phyloP scores from a whole-genome alignment of 2,113 vertebrate species.

The Corynorhinus townsendii region DNA sequence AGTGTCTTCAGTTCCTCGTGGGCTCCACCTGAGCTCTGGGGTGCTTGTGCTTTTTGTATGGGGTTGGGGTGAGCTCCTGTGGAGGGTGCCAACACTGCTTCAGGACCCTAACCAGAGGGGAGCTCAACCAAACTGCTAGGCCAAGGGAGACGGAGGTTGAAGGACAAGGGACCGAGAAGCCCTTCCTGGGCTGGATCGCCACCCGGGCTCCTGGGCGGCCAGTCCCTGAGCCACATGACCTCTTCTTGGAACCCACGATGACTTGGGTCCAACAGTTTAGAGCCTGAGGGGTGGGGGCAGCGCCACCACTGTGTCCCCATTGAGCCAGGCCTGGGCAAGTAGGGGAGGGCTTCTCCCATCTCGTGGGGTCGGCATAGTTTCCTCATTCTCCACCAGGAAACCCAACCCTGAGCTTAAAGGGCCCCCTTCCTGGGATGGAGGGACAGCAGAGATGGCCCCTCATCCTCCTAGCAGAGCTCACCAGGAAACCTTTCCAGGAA shows the following conservation, averaged over 20 bases:
- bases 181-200: background rate
- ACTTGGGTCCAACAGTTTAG: background rate
- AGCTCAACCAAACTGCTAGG: background rate
- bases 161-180: background rate
- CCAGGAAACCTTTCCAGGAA: background rate
- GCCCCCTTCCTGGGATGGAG: background rate
- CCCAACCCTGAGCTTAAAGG: background rate
- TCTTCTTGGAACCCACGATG: background rate
- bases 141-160: background rate
- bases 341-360: background rate
- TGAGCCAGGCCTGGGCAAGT: background rate
- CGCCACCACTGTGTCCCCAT: background rate
- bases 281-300: too few relatives aligned
- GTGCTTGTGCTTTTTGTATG: conserved; percentile 54
- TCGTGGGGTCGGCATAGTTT: too few relatives aligned
- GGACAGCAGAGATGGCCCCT: background rate
- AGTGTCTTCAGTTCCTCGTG: background rate
- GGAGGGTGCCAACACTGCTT: background rate
- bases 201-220: background rate
- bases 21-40: background rate
- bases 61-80: background rate
- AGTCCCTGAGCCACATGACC: background rate
- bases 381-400: background rate
- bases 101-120: background rate
- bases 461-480: background rate